Evolutionary conservation across 2,113 vertebrate genomes (phyloP), one percentile per base, ranked within the genome.

Genomic region (Chauna torquata): DNA sequence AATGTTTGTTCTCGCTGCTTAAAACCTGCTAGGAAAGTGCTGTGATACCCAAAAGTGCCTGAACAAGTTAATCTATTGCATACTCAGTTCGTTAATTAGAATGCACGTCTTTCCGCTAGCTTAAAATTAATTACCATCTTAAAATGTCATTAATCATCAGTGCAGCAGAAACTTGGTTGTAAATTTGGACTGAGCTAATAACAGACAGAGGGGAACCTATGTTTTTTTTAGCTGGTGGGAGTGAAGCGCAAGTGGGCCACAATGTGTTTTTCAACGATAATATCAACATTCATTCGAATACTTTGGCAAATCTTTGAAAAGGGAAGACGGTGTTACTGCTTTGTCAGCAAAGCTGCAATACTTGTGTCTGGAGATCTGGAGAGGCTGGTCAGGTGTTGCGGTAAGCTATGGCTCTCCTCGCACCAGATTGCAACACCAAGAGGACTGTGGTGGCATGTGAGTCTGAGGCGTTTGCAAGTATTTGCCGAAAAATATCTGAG

Each of bases 61-160:
- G 87, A 85, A 77, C 61, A 91, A 94, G 90, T 92, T 96, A 97
- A 93, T 82, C 88, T 94, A 86, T 75, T 82, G 87, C 88, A 75
- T 74, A 79, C 77, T 96, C 84, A 69, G 55, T 88, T 93, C 49
- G 80, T 97, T 98, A 97, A 98, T 98, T 97, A 97, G 90, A 96
- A 97, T 92, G 93, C 72, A 77, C 44, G 57, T 91, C 92, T 98
- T 94, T 95, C 82, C 38, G 64, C 80, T 66, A 96, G 95, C 90
- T 96, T 90, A 97, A 97, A 97, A 96, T 96, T 98, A 98, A 98
- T 98, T 98, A 97, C 94, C 90, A 68, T 92, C 96, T 96, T 97
- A 97, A 97, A 97, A 96, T 96, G 88, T 75, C 92, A 96, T 97
- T 97, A 98, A 98, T 98, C 96, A 97, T 90, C 8, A n/a, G 40